phyloP scores from a whole-genome alignment of 2,888 invertebrate species.

The Dryocosmus kuriphilus region DNA sequence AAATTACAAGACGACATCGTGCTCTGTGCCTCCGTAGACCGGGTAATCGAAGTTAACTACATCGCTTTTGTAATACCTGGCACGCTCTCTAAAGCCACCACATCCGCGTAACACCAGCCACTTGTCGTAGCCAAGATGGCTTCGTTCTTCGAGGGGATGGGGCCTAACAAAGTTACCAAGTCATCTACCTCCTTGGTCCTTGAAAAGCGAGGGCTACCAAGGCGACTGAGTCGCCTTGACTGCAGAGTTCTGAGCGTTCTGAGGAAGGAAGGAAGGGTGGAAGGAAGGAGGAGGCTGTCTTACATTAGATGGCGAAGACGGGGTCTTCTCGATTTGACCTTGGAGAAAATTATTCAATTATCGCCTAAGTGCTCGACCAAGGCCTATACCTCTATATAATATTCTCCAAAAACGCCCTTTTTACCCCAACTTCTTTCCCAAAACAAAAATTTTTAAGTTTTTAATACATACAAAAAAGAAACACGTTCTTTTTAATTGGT shows the following conservation, averaged over 20 bases:
- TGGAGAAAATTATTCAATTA: conserved; percentile 76
- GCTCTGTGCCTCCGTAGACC: conserved; percentile 53
- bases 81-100: conserved; percentile 62
- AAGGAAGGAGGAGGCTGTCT: conserved; percentile 54
- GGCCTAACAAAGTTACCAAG: conserved; percentile 74
- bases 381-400: conserved; percentile 14
- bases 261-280: conserved; percentile 50
- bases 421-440: neutral
- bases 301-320: conserved; percentile 52
- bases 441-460: neutral
- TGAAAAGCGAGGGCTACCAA: conserved; percentile 65
- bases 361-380: conserved; percentile 73
- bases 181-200: conserved; percentile 59
- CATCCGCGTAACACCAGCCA: conserved; percentile 67
- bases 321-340: conserved; percentile 68
- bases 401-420: neutral
- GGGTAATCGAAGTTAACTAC: conserved; percentile 72
- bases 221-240: conserved; percentile 53
- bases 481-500: no score
- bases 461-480: neutral
- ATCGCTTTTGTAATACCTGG: conserved; percentile 68
- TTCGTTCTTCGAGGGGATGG: conserved; percentile 67
- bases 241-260: conserved; percentile 51
- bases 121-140: conserved; percentile 75
- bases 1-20: conserved; percentile 52